Evolutionary conservation across 2,113 vertebrate species (phyloP).

Genomic region (Cottus gobio): DNA sequence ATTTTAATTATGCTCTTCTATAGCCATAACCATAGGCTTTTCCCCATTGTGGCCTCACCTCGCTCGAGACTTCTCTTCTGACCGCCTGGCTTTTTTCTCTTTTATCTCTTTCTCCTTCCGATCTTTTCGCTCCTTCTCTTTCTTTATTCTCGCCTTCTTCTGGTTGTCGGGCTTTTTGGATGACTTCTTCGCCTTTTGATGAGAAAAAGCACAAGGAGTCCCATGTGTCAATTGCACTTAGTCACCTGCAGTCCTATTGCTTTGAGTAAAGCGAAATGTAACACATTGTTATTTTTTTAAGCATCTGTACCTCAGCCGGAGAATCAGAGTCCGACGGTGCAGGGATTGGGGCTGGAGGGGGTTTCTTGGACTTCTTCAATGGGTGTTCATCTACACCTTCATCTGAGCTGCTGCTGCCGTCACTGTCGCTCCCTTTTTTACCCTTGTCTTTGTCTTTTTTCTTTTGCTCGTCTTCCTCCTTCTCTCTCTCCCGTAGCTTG

Average conservation of each 20-base stretch:
- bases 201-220: not conserved
- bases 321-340: conserved; percentile 91
- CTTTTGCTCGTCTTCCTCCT: conserved; percentile 90
- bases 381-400: conserved; percentile 85
- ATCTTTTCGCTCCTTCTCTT: conserved; percentile 87
- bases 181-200: conserved; percentile 86
- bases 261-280: not conserved
- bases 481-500: conserved; percentile 90
- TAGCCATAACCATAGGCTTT: not conserved
- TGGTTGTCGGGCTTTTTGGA: conserved; percentile 86
- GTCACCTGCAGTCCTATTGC: not conserved
- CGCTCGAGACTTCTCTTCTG: conserved; percentile 87
- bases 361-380: conserved; percentile 89
- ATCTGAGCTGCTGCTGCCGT: conserved; percentile 85
- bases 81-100: conserved; percentile 78
- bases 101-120: conserved; percentile 78
- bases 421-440: conserved; percentile 75
- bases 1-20: conserved; percentile 37
- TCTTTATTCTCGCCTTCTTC: conserved; percentile 88
- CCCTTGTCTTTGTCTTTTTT: conserved; percentile 89
- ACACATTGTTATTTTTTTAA: not conserved
- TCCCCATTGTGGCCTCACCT: conserved; percentile 80
- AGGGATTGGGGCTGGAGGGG: conserved; percentile 81
- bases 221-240: not conserved
- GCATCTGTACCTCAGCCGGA: conserved; percentile 70